phyloP scores from a whole-genome alignment of 2,888 invertebrate genomes.

The Sphecodes monilicornis region DNA sequence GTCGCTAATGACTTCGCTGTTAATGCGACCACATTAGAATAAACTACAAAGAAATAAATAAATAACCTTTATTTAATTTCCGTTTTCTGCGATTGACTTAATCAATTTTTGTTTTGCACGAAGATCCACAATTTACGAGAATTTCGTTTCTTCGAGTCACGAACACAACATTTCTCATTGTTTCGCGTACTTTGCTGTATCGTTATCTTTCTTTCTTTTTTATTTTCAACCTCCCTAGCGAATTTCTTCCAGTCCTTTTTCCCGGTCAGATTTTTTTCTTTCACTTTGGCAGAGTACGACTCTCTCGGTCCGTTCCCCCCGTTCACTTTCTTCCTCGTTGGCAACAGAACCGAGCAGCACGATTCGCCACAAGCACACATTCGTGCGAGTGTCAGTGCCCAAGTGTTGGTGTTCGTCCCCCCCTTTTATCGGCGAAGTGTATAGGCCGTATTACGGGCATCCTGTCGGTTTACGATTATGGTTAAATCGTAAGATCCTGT shows the following conservation, averaged over 20 bases:
- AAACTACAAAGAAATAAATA: too few relatives aligned
- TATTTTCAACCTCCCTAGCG: neutral
- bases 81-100: too few relatives aligned
- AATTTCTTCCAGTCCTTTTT: neutral
- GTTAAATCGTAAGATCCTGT: conserved; percentile 34
- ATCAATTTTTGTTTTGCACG: too few relatives aligned
- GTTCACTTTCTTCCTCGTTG: neutral
- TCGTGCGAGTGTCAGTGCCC: neutral
- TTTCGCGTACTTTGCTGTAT: neutral
- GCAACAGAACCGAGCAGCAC: conserved; percentile 11
- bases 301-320: neutral
- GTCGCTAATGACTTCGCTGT: too few relatives aligned
- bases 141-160: neutral
- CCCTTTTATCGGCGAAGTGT: conserved; percentile 1
- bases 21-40: too few relatives aligned
- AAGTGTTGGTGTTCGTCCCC: neutral
- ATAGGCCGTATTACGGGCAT: conserved; percentile 23
- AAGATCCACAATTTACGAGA: too few relatives aligned
- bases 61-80: too few relatives aligned
- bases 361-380: neutral
- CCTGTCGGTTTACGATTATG: conserved; percentile 39
- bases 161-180: neutral
- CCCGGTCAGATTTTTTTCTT: conserved; percentile 9
- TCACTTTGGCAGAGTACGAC: too few relatives aligned
- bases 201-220: neutral